Conservation (phyloP, 2,888 invertebrate species). For the Xestia ashworthii region DNA sequence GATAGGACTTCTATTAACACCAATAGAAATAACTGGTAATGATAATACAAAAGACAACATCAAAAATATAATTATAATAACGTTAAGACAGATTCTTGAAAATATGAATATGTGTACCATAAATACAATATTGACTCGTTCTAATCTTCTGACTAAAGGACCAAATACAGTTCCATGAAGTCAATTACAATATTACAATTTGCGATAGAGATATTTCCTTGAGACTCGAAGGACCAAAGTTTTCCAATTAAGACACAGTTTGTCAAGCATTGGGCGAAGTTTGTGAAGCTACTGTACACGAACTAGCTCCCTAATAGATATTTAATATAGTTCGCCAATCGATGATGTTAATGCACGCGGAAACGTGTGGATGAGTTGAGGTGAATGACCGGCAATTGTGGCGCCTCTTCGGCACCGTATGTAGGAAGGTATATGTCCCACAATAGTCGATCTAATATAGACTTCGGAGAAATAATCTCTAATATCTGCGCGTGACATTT, state of each 20-base stretch:
- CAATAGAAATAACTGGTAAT: background rate
- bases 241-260: slow-evolving; percentile 46
- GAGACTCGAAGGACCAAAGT: slow-evolving; percentile 37
- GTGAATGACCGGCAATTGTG: slow-evolving; percentile 62
- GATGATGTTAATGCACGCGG: slow-evolving; percentile 63
- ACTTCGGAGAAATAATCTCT: slow-evolving; percentile 58
- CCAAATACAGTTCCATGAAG: slow-evolving; percentile 26
- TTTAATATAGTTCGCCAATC: slow-evolving; percentile 48
- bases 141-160: background rate
- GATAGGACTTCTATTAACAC: background rate
- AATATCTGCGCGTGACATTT: slow-evolving; percentile 48
- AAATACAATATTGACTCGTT: slow-evolving; percentile 6
- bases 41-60: background rate
- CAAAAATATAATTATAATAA: background rate
- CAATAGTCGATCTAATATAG: slow-evolving; percentile 52
- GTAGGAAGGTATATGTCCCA: slow-evolving; percentile 57
- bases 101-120: background rate
- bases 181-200: slow-evolving; percentile 39
- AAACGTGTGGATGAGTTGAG: slow-evolving; percentile 50
- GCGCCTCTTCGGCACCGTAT: slow-evolving; percentile 41
- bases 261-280: slow-evolving; percentile 21
- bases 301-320: slow-evolving; percentile 27
- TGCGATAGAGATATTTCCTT: slow-evolving; percentile 20
- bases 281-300: slow-evolving; percentile 4
- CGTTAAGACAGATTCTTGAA: background rate